Evolutionary conservation across 1,140 invertebrate species (phyloP).

Genomic region (Hesperophylax magnus): DNA sequence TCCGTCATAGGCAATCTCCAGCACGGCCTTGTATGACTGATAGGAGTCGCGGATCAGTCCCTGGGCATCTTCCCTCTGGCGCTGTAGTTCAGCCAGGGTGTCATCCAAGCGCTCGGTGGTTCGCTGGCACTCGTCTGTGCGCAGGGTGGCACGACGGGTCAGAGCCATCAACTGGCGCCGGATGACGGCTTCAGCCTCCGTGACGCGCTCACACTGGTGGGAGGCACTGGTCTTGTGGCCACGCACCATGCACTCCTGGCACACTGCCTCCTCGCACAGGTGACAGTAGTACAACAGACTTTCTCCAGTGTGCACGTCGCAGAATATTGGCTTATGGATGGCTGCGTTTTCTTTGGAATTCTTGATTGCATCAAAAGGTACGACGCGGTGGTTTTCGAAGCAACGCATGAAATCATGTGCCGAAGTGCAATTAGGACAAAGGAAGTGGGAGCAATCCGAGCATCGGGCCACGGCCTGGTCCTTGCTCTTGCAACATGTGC

Average conservation of each 20-base stretch:
- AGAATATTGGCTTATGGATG: conserved; percentile 88
- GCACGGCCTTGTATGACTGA: conserved; percentile 84
- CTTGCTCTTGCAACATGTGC: conserved; percentile 91
- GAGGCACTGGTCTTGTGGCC: conserved; percentile 83
- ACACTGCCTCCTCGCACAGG: conserved; percentile 86
- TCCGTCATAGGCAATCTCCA: conserved; percentile 85
- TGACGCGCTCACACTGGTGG: conserved; percentile 84
- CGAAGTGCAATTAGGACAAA: conserved; percentile 93
- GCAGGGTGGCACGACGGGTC: conserved; percentile 79
- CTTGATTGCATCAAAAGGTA: conserved; percentile 89
- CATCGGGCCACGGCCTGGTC: conserved; percentile 93
- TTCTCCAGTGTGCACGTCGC: conserved; percentile 82
- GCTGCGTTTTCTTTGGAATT: conserved; percentile 80
- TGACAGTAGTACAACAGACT: conserved; percentile 87
- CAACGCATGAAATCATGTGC: conserved; percentile 96
- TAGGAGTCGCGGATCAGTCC: conserved; percentile 88
- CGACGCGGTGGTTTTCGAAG: conserved; percentile 92
- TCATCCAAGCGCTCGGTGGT: conserved; percentile 80
- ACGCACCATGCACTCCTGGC: conserved; percentile 84
- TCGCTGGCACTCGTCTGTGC: conserved; percentile 82
- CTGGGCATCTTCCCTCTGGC: conserved; percentile 89
- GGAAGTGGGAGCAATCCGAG: conserved; percentile 92
- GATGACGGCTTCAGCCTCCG: conserved; percentile 81
- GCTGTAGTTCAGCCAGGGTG: conserved; percentile 86
- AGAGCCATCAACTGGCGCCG: conserved; percentile 82